Base-by-base conservation (phyloP, 2,113 vertebrate species). In the Erythrocercus mccallii region DNA sequence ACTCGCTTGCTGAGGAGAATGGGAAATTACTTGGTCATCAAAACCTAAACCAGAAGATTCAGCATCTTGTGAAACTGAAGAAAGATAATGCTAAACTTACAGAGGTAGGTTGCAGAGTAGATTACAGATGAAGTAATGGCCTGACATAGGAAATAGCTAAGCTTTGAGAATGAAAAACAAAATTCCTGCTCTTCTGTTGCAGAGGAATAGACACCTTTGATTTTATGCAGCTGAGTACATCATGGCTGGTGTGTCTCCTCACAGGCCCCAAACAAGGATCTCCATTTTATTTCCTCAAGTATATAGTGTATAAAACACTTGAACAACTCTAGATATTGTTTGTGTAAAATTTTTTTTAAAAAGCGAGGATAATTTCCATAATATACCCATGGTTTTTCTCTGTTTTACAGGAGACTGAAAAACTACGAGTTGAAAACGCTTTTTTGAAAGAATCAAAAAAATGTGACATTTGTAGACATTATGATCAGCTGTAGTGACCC, bases 11-110 rank as follows among this genome's bases (percentile, higher is more conserved):
- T 0, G 99, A 99, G 96, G 99, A 99, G 97, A 99, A 99, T 3
- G 99, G 99, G 30, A 99, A 99, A 88, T 95, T 99, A 86, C 97
- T 99, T 33, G 99, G 99, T 76, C 99, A 99, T 91, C 99, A 98
- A 96, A 99, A 99, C 94, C 97, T 98, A 37, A 99, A 99, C 88
- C 99, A 99, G 98, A 99, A 98, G 97, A 99, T 99, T 84, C 99
- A 99, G 57, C 99, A 99, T 66, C 97, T 99, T 60, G 99, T 99
- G n/a, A 99, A 99, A 85, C 97, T 99, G 76, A 99, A 99, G 97
- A 99, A 98, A 91, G 99, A 99, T 19, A 98, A 99, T 13, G 97
- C 98, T 60, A 98, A 98, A 95, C 98, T 99, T n/a, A 93, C 97
- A 3, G 99, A 99, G 99, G 99, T 99, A 94, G 79, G 58, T 23